A percentile compares a stretch with the other conserved stretches of the same genome.
These are phyloP conservation scores for Cossypha dichroa DNA, from an alignment of 2,797 vertebrate species.

Conservation along the genomic window DNA sequence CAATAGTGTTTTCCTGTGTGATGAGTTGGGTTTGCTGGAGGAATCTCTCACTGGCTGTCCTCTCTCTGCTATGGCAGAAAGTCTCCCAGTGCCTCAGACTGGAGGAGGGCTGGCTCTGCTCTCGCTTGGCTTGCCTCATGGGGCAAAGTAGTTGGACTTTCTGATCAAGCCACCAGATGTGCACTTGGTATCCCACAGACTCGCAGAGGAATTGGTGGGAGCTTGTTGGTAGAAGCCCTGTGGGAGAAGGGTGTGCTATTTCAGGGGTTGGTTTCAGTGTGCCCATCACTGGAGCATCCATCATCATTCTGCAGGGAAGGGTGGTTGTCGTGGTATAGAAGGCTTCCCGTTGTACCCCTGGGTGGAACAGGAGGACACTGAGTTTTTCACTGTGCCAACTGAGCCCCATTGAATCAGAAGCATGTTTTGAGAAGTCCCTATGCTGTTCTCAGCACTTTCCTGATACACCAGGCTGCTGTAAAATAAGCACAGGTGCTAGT, in stretches of 20 bases:
- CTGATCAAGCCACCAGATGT: neutral
- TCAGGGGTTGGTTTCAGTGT: neutral
- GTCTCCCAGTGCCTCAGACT: constrained; percentile 12
- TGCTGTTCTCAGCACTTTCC: constrained; percentile 42
- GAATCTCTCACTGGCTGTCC: neutral
- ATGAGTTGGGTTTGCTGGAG: constrained; percentile 26
- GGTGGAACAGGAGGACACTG: neutral
- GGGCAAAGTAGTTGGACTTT: neutral
- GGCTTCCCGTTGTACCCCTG: neutral
- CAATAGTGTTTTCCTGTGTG: neutral
- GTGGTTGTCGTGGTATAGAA: neutral
- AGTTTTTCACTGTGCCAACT: constrained; percentile 33
- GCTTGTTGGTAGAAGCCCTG: neutral
- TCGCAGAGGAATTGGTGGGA: neutral
- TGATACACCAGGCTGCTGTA: constrained; percentile 40
- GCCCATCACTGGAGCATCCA: neutral
- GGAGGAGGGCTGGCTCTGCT: neutral
- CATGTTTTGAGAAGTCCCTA: constrained; percentile 13
- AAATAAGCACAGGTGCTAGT: constrained; percentile 59
- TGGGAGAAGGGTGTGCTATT: neutral
- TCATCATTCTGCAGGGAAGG: neutral
- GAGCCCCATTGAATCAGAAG: constrained; percentile 33
- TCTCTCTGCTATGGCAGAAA: constrained; percentile 31
- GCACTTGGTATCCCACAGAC: neutral
- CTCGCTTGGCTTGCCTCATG: neutral